These are phyloP conservation scores for Sula dactylatra DNA, from an alignment of 2,113 vertebrate species.

Conservation along the genomic window DNA sequence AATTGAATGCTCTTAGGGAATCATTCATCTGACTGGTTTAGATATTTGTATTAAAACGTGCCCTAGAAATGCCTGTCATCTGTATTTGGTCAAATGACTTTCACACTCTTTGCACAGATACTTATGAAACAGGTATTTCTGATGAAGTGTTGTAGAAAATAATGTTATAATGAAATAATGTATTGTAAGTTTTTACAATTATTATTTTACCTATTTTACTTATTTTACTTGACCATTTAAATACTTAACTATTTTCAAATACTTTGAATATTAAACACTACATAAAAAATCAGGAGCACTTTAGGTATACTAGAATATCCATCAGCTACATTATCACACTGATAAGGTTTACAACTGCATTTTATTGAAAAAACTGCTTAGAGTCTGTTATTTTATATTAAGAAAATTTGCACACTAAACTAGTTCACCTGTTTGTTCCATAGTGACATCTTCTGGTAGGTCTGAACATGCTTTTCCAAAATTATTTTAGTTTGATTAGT, in stretches of 20 bases:
- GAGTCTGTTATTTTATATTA: background rate
- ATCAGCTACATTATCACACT: background rate
- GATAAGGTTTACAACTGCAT: background rate
- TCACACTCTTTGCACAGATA: background rate
- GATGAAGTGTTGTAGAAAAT: background rate
- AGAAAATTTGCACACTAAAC: background rate
- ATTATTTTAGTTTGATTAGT: background rate
- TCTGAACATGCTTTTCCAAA: background rate
- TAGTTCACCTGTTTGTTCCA: background rate
- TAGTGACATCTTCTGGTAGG: slow-evolving; percentile 47
- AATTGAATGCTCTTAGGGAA: background rate
- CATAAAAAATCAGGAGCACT: background rate
- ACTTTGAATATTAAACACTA: background rate
- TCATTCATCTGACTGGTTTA: background rate
- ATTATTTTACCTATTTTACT: background rate
- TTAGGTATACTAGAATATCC: background rate
- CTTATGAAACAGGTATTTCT: background rate
- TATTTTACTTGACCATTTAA: background rate
- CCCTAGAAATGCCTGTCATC: background rate
- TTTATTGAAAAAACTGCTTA: background rate
- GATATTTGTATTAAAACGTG: background rate
- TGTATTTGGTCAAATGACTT: background rate
- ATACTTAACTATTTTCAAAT: background rate
- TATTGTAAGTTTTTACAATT: background rate
- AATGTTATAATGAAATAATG: background rate